Evolutionary conservation across 2,797 vertebrate genomes (phyloP), one percentile per base, ranked within the genome.

Genomic region (Enteromius paludinosus): DNA sequence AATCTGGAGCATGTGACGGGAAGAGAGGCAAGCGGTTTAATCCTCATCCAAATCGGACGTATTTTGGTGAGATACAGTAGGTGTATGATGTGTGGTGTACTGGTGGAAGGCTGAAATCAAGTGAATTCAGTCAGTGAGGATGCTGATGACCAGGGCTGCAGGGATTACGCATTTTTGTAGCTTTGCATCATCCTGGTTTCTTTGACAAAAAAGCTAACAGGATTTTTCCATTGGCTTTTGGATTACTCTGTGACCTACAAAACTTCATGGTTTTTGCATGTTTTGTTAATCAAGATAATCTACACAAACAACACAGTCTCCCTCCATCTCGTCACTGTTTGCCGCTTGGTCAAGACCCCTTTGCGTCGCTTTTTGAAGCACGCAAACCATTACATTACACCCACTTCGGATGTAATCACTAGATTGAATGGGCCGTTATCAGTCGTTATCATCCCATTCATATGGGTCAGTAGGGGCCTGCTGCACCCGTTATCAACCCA

Each of bases 41-140:
- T 74, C 25, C 41, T 2, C 35, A 70, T 70, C 6, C 17, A 70
- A 43, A 79, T 5, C 18, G 2, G 49, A n/a, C 14, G 0, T 23
- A 33, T 61, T 47, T 49, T 45, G 41, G 41, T 18, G 18, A 69
- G 38, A 18, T 12, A n/a, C n/a, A n/a, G n/a, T n/a, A 56, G 5
- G 41, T 71, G 54, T 23, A 61, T 71, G 23, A 30, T 15, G 47
- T 15, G 10, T 30, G 38, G 61, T 45, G 38, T 54, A 69, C 18
- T 1, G 35, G 4, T 79, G 38, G 18, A 41, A 41, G 28, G 38
- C 12, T 0, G 3, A 23, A 59, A 59, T 30, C 23, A 30, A 59
- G 66, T 1, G 68, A 80, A 23, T 80, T 61, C 23, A 80, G 38
- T 71, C 18, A 9, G 30, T 62, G 68, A 47, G 78, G 12, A 71